Percentiles rank a stretch among this genome's conserved stretches.
Evolutionary conservation across 1,140 invertebrate species (phyloP).

Genomic region (Musca domestica): DNA sequence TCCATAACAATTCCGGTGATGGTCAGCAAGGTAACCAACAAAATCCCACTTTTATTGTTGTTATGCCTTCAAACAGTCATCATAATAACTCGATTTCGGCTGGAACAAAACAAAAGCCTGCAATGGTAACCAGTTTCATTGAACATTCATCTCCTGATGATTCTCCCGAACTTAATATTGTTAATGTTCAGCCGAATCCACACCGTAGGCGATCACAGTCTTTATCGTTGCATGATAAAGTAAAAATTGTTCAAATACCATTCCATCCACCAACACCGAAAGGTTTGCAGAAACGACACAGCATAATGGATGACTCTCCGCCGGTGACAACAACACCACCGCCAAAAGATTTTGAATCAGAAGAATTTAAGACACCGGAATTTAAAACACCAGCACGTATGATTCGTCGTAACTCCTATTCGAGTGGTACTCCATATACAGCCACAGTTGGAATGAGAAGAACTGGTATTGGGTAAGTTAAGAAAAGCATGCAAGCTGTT

Average conservation of each 20-base stretch:
- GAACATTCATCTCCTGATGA: slow-evolving; percentile 7
- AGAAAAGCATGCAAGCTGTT: no score
- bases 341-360: neutral
- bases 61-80: slow-evolving; percentile 16
- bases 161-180: slow-evolving; percentile 6
- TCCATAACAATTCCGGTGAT: slow-evolving; percentile 10
- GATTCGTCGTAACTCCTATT: slow-evolving; percentile 25
- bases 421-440: slow-evolving; percentile 24
- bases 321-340: neutral
- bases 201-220: slow-evolving; percentile 26
- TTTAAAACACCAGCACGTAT: slow-evolving; percentile 9
- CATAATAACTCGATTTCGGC: neutral
- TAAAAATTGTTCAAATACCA: slow-evolving; percentile 22
- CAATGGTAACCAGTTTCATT: neutral
- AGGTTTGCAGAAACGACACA: neutral
- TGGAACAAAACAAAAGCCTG: slow-evolving; percentile 4
- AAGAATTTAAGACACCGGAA: slow-evolving; percentile 24
- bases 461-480: slow-evolving; percentile 1
- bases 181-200: neutral
- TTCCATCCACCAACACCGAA: neutral
- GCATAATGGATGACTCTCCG: neutral
- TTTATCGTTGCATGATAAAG: slow-evolving; percentile 27
- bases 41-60: slow-evolving; percentile 28
- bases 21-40: neutral
- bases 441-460: neutral